Evolutionary conservation across 2,888 invertebrate genomes (phyloP), one percentile per base, ranked within the genome.

Genomic region (Nebria brevicollis): DNA sequence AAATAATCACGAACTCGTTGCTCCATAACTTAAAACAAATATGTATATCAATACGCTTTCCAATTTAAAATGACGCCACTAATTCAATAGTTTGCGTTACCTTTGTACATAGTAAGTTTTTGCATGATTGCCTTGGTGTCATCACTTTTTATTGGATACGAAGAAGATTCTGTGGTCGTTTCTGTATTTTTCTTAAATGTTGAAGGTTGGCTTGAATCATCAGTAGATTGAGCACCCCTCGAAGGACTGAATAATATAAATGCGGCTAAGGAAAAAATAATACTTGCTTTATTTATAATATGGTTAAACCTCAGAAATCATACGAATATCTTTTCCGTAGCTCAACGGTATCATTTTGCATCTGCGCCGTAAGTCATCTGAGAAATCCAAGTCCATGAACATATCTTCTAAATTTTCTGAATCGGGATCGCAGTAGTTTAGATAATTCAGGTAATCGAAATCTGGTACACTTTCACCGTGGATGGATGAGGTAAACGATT

Each of bases 1-100:
- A 54, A 42, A 26, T 75, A 75, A 68, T 80, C 80, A 26, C 25
- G 64, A 34, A 75, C 75, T 41, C 80, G 34, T 75, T 80, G 80
- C n/a, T 75, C 80, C 74, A 78, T 78, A 20, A 74, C 43, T 74
- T 78, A 54, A 11, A 13, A 54, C 54, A 54, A 11, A 54, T 54
- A 54, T 43, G 43, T 43, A 43, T 54, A 54, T 54, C 54, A 7
- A 6, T 54, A 11, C 11, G 54, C 54, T 54, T 54, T 2, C 8
- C 54, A 54, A 54, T 11, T 11, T 1, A 54, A 54, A 54, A 54
- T 54, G 11, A 54, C 4, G 34, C 34, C 34, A 34, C 5, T 34
- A 34, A 34, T 34, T 34, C 34, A 34, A 34, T 34, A 4, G 5
- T 34, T 11, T 54, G 8, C 8, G 4, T 6, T 7, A 54, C 54